phyloP scores from a whole-genome alignment of 2,888 invertebrate genomes.

The Alcis repandata region DNA sequence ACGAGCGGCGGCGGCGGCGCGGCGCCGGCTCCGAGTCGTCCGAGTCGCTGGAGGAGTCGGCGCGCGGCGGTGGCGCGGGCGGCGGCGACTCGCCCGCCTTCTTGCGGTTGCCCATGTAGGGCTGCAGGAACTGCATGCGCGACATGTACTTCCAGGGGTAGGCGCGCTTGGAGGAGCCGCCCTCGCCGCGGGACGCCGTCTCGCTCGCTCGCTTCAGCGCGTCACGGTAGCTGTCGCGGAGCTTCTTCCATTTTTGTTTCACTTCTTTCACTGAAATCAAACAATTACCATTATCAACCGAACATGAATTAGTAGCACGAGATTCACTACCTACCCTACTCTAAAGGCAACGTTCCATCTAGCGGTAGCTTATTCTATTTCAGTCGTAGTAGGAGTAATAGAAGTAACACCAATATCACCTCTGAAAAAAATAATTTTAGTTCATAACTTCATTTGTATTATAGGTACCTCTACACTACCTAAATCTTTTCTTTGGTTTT shows the following conservation, averaged over 20 bases:
- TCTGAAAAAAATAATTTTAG: too few relatives aligned
- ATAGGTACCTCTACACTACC: too few relatives aligned
- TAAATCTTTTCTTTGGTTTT: too few relatives aligned
- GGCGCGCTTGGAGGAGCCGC: conserved; percentile 60
- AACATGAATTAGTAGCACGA: too few relatives aligned
- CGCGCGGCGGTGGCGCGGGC: conserved; percentile 51
- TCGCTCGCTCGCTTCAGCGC: conserved; percentile 79
- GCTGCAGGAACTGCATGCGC: conserved; percentile 80
- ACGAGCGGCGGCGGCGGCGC: conserved; percentile 37
- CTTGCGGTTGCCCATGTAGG: conserved; percentile 79
- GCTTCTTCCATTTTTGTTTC: conserved; percentile 80
- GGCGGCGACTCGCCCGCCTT: conserved; percentile 61
- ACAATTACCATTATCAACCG: background rate
- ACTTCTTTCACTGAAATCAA: conserved; percentile 77
- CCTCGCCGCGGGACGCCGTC: conserved; percentile 67
- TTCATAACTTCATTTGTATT: too few relatives aligned
- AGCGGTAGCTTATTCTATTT: too few relatives aligned
- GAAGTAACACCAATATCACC: too few relatives aligned
- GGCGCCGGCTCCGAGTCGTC: conserved; percentile 56
- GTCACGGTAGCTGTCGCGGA: conserved; percentile 82
- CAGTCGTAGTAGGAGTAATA: too few relatives aligned
- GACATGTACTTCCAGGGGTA: conserved; percentile 81
- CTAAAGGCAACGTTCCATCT: too few relatives aligned
- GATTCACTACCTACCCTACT: too few relatives aligned
- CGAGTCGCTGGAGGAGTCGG: conserved; percentile 46